phyloP scores from a whole-genome alignment of 64 coral and sea anemone species.

The Porites lutea region DNA sequence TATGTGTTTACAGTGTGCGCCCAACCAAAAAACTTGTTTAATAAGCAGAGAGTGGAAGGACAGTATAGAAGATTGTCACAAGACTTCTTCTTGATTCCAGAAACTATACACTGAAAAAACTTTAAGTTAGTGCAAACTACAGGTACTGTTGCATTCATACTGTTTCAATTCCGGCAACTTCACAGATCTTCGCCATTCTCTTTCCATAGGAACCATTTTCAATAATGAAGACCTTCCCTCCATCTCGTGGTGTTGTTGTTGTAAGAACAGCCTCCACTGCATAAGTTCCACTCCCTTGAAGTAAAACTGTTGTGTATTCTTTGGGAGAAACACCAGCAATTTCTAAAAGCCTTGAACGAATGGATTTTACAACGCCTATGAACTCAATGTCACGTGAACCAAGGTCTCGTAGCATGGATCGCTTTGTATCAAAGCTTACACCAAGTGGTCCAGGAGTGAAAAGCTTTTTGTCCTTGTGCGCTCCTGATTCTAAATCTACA shows the following conservation, averaged over 20 bases:
- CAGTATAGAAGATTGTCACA: no score
- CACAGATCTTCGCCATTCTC: constrained; percentile 89
- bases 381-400: constrained; percentile 94
- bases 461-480: constrained; percentile 89
- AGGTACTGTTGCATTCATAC: constrained; percentile 28
- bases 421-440: constrained; percentile 83
- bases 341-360: constrained; percentile 78
- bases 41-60: no score
- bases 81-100: no score
- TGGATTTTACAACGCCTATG: constrained; percentile 84
- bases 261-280: constrained; percentile 88
- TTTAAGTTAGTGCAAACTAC: no score
- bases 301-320: constrained; percentile 75
- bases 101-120: no score
- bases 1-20: no score
- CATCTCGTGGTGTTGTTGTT: constrained; percentile 81
- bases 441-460: constrained; percentile 95
- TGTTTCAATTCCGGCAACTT: constrained; percentile 87
- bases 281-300: constrained; percentile 94
- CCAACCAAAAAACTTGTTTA: no score
- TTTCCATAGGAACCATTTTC: constrained; percentile 98
- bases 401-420: constrained; percentile 94
- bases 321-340: constrained; percentile 87
- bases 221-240: constrained; percentile 84
- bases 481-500: constrained; percentile 51